Evolutionary conservation across 2,797 vertebrate species (phyloP).

Genomic region (Acrossocheilus wenchowensis): DNA sequence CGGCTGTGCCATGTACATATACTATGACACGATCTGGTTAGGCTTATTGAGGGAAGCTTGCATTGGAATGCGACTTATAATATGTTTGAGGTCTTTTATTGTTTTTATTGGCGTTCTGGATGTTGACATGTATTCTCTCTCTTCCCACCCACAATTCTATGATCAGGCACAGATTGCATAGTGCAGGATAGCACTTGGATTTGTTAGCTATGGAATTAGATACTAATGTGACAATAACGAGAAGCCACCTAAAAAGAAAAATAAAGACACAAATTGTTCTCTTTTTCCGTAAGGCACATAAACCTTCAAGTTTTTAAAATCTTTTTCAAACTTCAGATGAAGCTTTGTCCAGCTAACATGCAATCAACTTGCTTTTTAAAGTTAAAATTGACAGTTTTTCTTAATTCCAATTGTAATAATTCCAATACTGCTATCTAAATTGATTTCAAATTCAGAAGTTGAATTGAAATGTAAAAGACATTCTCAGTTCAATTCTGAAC

Average conservation of each 20-base stretch:
- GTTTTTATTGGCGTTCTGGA: neutral
- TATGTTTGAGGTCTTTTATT: neutral
- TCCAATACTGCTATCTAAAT: neutral
- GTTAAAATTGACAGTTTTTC: neutral
- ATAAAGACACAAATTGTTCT: neutral
- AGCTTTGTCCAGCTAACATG: neutral
- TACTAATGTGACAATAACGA: slow-evolving; percentile 50
- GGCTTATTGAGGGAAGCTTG: slow-evolving; percentile 18
- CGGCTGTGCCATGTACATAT: slow-evolving; percentile 58
- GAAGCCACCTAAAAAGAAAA: neutral
- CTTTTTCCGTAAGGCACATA: neutral
- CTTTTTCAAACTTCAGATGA: neutral
- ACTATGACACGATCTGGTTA: slow-evolving; percentile 53
- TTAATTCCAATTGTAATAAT: neutral
- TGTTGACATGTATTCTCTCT: slow-evolving; percentile 16
- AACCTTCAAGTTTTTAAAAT: neutral
- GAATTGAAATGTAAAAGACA: neutral
- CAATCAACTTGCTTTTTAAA: neutral
- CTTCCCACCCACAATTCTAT: neutral
- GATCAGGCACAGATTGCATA: slow-evolving; percentile 65
- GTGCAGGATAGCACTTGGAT: slow-evolving; percentile 86
- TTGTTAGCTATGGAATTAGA: slow-evolving; percentile 94
- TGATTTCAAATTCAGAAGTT: neutral
- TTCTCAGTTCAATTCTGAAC: neutral
- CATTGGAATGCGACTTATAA: slow-evolving; percentile 29